phyloP scores from a whole-genome alignment of 2,797 vertebrate genomes.

The Centropyge bicolor region DNA sequence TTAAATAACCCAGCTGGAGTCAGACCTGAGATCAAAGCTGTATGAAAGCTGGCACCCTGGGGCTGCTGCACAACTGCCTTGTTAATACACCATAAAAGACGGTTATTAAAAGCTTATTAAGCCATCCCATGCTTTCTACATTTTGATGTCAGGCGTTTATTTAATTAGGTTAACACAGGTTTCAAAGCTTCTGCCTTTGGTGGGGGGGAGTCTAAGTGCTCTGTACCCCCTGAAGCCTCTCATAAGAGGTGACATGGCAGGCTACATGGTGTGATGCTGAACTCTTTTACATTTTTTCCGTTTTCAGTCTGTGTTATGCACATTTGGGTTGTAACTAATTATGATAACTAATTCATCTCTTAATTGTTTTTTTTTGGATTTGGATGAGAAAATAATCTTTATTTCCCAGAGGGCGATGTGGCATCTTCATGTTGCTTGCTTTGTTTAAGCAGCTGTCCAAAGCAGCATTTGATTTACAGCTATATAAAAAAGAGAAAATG shows the following conservation, averaged over 20 bases:
- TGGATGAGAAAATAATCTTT: not conserved
- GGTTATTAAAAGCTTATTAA: conserved; percentile 48
- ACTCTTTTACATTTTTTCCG: not conserved
- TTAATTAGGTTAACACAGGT: conserved; percentile 41
- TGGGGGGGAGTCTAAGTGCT: conserved; percentile 6
- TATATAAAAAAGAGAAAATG: not conserved
- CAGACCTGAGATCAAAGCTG: conserved; percentile 21
- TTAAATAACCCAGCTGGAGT: conserved; percentile 39
- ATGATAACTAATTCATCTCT: not conserved
- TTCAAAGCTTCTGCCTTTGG: conserved; percentile 33
- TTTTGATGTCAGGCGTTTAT: conserved; percentile 36
- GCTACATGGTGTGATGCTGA: not conserved
- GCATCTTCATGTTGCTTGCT: not conserved
- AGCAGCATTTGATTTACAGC: not conserved
- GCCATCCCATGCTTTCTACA: conserved; percentile 9
- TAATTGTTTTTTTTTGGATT: not conserved
- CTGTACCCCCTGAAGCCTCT: not conserved
- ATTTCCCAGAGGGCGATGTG: too few relatives aligned
- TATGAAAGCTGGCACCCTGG: conserved; percentile 9
- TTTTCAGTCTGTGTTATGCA: not conserved
- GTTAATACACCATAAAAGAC: conserved; percentile 37
- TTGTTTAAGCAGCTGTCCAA: not conserved
- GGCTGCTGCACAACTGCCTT: conserved; percentile 29
- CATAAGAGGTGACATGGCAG: not conserved
- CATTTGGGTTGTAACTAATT: not conserved